phyloP scores from a whole-genome alignment of 2,113 vertebrate genomes.

The Ancistrus triradiatus region DNA sequence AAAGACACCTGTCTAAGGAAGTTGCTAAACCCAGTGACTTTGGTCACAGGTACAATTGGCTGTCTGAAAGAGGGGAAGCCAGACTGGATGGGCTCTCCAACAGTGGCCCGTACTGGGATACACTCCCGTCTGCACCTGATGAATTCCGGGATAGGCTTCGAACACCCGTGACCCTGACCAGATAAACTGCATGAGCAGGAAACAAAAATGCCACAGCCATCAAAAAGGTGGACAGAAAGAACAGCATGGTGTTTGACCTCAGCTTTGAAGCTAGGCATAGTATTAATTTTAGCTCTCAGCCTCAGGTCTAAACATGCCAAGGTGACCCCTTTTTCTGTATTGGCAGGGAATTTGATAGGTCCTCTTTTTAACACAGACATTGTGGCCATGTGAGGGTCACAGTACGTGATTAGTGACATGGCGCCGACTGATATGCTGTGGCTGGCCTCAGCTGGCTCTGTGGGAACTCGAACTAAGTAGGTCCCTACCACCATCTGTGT shows the following conservation, averaged over 20 bases:
- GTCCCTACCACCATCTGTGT: constrained; percentile 19
- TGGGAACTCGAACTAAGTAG: constrained; percentile 25
- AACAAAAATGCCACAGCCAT: not conserved
- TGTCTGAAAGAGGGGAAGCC: no score
- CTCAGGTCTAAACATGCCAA: constrained; percentile 19
- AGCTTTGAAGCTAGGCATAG: not conserved
- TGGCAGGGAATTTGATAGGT: constrained; percentile 19
- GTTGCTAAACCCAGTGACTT: no score
- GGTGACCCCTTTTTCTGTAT: constrained; percentile 27
- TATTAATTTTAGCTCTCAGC: constrained; percentile 17
- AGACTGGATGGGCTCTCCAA: no score
- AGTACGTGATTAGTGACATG: constrained; percentile 16
- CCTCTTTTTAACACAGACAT: not conserved
- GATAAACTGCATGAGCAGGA: not conserved
- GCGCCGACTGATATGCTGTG: constrained; percentile 32
- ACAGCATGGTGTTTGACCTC: not conserved
- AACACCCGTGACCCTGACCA: no score
- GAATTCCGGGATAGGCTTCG: no score
- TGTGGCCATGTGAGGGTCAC: constrained; percentile 18
- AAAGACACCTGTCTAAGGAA: no score
- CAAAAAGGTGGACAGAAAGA: not conserved
- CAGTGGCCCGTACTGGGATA: no score
- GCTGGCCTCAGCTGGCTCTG: constrained; percentile 26
- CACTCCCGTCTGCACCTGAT: no score
- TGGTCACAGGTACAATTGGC: no score